Percentiles rank a stretch among this genome's conserved stretches.
phyloP scores from a whole-genome alignment of 2,888 invertebrate genomes.

The Hyposoter dolosus region DNA sequence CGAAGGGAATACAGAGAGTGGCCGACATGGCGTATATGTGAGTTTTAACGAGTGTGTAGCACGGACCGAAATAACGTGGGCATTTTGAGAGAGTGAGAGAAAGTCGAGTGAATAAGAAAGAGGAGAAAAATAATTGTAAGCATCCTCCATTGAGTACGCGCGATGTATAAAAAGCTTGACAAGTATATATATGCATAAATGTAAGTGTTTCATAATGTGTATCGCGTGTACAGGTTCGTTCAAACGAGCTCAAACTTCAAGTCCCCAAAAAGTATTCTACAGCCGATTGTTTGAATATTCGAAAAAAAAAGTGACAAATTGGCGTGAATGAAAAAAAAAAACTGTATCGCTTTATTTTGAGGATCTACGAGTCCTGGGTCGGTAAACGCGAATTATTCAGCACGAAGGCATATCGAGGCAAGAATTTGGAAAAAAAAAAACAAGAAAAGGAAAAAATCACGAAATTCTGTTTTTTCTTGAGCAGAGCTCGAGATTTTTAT shows the following conservation, averaged over 20 bases:
- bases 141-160: slow-evolving; percentile 49
- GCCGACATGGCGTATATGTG: background rate
- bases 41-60: slow-evolving; percentile 38
- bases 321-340: too few relatives aligned
- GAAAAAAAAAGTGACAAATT: too few relatives aligned
- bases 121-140: slow-evolving; percentile 34
- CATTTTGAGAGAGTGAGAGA: slow-evolving; percentile 32
- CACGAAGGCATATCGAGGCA: too few relatives aligned
- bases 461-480: too few relatives aligned
- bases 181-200: slow-evolving; percentile 11
- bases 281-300: background rate
- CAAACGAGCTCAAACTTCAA: background rate
- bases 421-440: too few relatives aligned
- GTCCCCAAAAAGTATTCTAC: background rate
- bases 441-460: too few relatives aligned
- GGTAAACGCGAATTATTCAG: too few relatives aligned
- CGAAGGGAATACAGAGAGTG: too few relatives aligned
- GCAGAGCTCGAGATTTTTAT: too few relatives aligned
- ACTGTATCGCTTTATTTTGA: too few relatives aligned
- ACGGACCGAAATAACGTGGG: slow-evolving; percentile 10
- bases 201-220: background rate
- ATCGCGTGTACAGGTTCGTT: slow-evolving; percentile 3
- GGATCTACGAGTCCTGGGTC: too few relatives aligned
- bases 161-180: slow-evolving; percentile 43
- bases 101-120: slow-evolving; percentile 11